Conservation (phyloP, 2,888 invertebrate genomes). For the Antitype chi region DNA sequence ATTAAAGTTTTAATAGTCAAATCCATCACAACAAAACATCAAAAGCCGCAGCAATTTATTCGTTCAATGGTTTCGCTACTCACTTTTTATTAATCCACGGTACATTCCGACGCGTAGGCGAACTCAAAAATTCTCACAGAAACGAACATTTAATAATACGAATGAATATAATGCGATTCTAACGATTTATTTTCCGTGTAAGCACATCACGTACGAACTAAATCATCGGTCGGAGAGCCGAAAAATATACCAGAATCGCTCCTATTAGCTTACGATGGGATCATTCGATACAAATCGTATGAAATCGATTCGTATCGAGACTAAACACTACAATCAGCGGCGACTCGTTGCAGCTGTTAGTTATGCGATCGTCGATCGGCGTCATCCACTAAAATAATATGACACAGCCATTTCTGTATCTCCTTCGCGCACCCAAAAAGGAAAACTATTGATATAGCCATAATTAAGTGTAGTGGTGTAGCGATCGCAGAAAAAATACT, state of each 20-base stretch:
- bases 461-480: constrained; percentile 81
- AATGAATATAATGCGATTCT: constrained; percentile 87
- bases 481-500: constrained; percentile 72
- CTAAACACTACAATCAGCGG: constrained; percentile 89
- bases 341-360: constrained; percentile 87
- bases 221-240: constrained; percentile 86
- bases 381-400: constrained; percentile 91
- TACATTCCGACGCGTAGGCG: constrained; percentile 83
- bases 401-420: constrained; percentile 89
- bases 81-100: constrained; percentile 62
- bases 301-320: constrained; percentile 87
- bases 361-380: constrained; percentile 84
- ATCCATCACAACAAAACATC: constrained; percentile 49
- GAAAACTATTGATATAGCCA: constrained; percentile 83
- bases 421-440: constrained; percentile 83
- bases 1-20: constrained; percentile 52
- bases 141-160: constrained; percentile 88
- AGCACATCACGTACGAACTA: constrained; percentile 89
- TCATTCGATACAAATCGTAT: constrained; percentile 87
- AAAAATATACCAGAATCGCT: constrained; percentile 87
- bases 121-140: constrained; percentile 88
- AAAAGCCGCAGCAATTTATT: constrained; percentile 62
- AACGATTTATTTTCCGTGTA: constrained; percentile 88
- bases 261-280: constrained; percentile 87
- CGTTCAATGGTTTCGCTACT: constrained; percentile 68